Evolutionary conservation across 2,888 invertebrate genomes (phyloP).

Genomic region (Himalopsyche japonica): DNA sequence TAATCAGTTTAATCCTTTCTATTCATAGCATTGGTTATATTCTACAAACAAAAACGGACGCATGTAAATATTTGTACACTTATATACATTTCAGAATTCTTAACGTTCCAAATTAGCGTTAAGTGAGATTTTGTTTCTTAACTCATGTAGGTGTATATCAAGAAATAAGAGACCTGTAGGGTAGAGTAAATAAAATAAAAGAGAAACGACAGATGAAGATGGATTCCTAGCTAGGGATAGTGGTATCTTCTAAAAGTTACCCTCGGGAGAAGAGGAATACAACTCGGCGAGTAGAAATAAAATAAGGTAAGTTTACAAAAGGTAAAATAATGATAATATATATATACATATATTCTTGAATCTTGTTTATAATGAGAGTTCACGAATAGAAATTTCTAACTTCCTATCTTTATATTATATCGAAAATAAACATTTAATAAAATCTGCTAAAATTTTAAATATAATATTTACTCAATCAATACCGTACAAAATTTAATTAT

Average conservation of each 20-base stretch:
- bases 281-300: background rate
- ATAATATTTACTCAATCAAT: too few relatives aligned
- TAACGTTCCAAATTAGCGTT: background rate
- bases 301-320: background rate
- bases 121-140: background rate
- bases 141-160: background rate
- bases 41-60: too few relatives aligned
- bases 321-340: background rate
- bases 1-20: too few relatives aligned
- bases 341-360: background rate
- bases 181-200: conserved; percentile 19
- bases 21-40: too few relatives aligned
- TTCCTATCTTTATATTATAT: too few relatives aligned
- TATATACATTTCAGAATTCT: background rate
- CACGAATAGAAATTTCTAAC: too few relatives aligned
- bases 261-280: background rate
- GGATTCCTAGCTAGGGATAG: conserved; percentile 7
- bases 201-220: conserved; percentile 22
- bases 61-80: too few relatives aligned
- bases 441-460: too few relatives aligned
- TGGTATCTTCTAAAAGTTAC: background rate
- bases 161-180: background rate
- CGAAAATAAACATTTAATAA: too few relatives aligned
- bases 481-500: too few relatives aligned
- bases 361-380: too few relatives aligned